These are phyloP conservation scores for Eulemur albifrons DNA, from an alignment of 2,797 vertebrate genomes.

Conservation along the genomic window DNA sequence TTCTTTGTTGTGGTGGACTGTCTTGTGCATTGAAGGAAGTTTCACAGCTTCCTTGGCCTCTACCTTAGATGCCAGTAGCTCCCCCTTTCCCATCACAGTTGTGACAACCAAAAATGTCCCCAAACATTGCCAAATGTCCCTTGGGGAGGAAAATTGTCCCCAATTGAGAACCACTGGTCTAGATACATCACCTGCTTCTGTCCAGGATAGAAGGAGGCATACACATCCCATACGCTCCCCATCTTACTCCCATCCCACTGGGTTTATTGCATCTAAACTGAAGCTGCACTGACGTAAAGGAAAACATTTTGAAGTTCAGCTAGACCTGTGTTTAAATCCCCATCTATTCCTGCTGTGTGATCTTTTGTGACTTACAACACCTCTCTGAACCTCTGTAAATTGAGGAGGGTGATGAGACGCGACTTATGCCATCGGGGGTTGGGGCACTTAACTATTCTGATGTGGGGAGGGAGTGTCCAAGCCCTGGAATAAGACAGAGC, in stretches of 20 bases:
- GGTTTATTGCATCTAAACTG: not conserved
- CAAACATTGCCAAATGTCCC: not conserved
- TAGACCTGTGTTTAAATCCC: not conserved
- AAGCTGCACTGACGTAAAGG: not conserved
- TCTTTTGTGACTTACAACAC: not conserved
- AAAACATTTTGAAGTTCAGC: not conserved
- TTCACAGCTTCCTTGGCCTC: not conserved
- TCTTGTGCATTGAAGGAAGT: not conserved
- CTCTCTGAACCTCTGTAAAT: not conserved
- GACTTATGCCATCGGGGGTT: not conserved
- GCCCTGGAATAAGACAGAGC: not conserved
- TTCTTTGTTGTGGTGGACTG: not conserved
- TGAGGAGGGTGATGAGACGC: not conserved
- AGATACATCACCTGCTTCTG: too few species aligned
- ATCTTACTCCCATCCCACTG: too few species aligned
- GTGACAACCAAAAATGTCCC: not conserved
- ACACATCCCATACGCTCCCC: fast-evolving
- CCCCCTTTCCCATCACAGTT: not conserved
- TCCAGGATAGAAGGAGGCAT: too few species aligned
- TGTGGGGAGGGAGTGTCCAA: too few species aligned
- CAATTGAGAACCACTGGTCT: fast-evolving
- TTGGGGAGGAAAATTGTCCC: not conserved
- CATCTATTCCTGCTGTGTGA: not conserved
- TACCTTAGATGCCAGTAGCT: not conserved
- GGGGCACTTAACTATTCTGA: not conserved